Evolutionary conservation across 2,797 vertebrate species (phyloP), one percentile per base, ranked within the genome.

Genomic region (Anguilla marmorata): DNA sequence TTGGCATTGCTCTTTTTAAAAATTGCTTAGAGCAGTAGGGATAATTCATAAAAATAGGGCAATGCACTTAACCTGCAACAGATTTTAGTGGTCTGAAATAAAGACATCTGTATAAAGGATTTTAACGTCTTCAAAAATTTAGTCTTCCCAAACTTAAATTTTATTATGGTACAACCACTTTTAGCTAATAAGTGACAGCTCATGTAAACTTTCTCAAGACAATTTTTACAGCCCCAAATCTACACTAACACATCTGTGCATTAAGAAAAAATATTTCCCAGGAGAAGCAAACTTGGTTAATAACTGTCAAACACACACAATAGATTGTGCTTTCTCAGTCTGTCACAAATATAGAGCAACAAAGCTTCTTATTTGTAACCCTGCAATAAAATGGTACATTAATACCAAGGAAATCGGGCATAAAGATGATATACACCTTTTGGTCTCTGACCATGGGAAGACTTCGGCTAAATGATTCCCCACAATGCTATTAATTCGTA

Each of bases 321-420:
- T 16, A 5, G 69, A 74, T 30, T 1, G 27, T 74, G 69, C 69
- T 11, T 30, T 74, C 27, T 74, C 27, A 45, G 41, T 4, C 41
- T 24, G 76, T 48, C 76, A 37, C n/a, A 72, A 30, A 27, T 30
- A 12, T 8, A 9, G 27, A 72, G 69, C 52, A 72, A 72, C n/a
- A 72, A 11, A 6, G 2, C 27, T 27, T 33, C 8, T 3, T 3
- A 33, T 72, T 72, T 72, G 69, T 11, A 72, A 30, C 66, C 24
- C n/a, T 27, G 58, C 27, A 72, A 72, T 12, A 11, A 27, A 72
- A 21, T 90, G 88, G 93, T 90, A 90, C 86, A 86, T 83, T 79
- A 80, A 87, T 87, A 88, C 91, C 85, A 87, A 88, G 88, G 87
- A 89, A 91, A 93, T 93, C 90, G 91, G 93, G 94, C 93, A 90